Evolutionary conservation across 2,797 vertebrate genomes (phyloP).

Genomic region (Platyrinchus mystaceus): DNA sequence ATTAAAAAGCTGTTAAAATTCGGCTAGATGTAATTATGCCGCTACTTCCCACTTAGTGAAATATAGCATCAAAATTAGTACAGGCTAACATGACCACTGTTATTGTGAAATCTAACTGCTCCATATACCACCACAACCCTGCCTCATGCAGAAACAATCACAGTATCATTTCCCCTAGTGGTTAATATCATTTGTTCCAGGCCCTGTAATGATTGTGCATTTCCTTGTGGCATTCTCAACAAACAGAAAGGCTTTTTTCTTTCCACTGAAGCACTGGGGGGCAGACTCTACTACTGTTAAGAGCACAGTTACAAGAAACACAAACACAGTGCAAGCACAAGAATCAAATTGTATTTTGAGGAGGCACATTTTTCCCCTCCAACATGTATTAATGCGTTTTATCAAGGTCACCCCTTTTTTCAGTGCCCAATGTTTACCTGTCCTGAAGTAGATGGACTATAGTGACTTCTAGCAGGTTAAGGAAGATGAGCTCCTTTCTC

Average conservation of each 20-base stretch:
- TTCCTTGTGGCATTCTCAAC: not conserved
- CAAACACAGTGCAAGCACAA: not conserved
- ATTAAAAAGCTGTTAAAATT: constrained; percentile 42
- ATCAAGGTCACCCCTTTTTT: not conserved
- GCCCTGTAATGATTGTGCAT: not conserved
- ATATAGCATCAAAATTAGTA: constrained; percentile 26
- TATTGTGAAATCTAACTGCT: constrained; percentile 23
- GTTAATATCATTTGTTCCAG: constrained; percentile 11
- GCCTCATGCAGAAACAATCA: not conserved
- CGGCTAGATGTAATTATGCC: not conserved
- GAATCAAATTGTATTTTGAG: not conserved
- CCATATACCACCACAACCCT: not conserved
- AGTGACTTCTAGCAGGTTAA: not conserved
- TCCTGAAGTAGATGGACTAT: not conserved
- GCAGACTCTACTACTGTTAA: not conserved
- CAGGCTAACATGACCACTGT: not conserved
- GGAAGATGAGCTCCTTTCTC: not conserved
- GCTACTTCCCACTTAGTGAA: constrained; percentile 37
- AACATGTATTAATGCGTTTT: not conserved
- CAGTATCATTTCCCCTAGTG: constrained; percentile 6
- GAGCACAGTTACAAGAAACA: not conserved
- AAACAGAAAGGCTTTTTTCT: not conserved
- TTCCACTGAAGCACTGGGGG: not conserved
- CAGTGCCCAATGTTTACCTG: not conserved
- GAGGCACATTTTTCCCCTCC: not conserved